Conservation (phyloP, 2,113 vertebrate species). For the Cepphus grylle region DNA sequence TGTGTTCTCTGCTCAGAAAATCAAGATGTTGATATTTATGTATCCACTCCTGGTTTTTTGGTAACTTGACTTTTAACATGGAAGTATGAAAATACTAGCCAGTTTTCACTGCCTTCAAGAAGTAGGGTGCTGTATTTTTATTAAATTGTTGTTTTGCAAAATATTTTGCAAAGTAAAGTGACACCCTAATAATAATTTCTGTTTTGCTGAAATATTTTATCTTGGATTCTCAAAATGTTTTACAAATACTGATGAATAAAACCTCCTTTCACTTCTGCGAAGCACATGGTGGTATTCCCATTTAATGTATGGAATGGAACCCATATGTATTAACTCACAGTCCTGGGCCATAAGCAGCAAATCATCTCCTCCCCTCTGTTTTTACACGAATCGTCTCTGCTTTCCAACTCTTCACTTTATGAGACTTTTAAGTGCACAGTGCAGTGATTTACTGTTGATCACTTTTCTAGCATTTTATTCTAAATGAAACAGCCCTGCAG, state of each 20-base stretch:
- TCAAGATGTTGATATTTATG: neutral
- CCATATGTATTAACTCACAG: constrained; percentile 11
- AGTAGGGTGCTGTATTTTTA: neutral
- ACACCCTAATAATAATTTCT: neutral
- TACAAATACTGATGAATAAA: neutral
- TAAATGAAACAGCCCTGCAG: constrained; percentile 23
- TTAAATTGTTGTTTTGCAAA: neutral
- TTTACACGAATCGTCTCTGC: neutral
- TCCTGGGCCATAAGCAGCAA: neutral
- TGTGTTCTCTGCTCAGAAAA: neutral
- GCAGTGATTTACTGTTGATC: constrained; percentile 43
- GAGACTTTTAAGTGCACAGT: neutral
- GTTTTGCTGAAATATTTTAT: neutral
- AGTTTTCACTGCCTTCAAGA: neutral
- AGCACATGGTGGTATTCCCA: neutral
- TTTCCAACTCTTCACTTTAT: constrained; percentile 41
- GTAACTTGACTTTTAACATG: neutral
- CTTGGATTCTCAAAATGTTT: neutral
- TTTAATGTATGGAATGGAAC: neutral
- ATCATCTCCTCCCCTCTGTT: constrained; percentile 19
- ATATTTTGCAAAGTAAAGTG: neutral
- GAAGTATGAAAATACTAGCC: neutral
- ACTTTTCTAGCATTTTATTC: constrained; percentile 35
- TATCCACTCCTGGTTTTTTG: neutral
- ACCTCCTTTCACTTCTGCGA: neutral